These are phyloP conservation scores for Aphyosemion australe DNA, from an alignment of 2,113 vertebrate species.

Conservation along the genomic window DNA sequence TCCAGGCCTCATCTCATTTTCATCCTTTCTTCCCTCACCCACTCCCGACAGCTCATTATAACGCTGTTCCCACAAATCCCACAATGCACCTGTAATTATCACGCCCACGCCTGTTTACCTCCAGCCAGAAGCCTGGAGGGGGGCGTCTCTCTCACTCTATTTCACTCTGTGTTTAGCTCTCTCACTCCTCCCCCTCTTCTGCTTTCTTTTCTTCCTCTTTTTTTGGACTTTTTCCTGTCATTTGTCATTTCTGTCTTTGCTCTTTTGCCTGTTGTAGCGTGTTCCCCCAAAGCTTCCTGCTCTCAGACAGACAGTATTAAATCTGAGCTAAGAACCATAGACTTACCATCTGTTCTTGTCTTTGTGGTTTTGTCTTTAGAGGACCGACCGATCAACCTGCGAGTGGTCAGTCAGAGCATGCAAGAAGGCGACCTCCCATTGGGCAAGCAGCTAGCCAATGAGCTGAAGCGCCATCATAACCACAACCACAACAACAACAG, in stretches of 20 bases:
- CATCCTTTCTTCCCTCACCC: conserved; percentile 66
- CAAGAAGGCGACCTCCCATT: conserved; percentile 76
- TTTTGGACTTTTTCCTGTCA: conserved; percentile 18
- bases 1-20: conserved; percentile 67
- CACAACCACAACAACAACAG: conserved; percentile 57
- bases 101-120: conserved; percentile 77
- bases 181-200: conserved; percentile 34
- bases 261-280: not conserved
- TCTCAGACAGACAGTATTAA: not conserved
- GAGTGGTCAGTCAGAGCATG: conserved; percentile 80
- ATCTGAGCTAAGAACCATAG: too few relatives aligned
- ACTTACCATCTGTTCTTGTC: not conserved
- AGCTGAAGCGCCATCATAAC: conserved; percentile 85
- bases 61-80: conserved; percentile 74
- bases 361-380: conserved; percentile 64
- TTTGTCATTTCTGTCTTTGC: conserved; percentile 21
- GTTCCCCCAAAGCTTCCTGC: not conserved
- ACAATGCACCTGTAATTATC: conserved; percentile 79
- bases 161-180: conserved; percentile 26
- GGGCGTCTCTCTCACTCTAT: conserved; percentile 59
- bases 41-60: conserved; percentile 77
- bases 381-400: conserved; percentile 89
- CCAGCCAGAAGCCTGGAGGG: conserved; percentile 75
- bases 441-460: conserved; percentile 86
- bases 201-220: conserved; percentile 29